These are phyloP conservation scores for Lycorma delicatula DNA, from an alignment of 1,140 invertebrate species.

Conservation along the genomic window DNA sequence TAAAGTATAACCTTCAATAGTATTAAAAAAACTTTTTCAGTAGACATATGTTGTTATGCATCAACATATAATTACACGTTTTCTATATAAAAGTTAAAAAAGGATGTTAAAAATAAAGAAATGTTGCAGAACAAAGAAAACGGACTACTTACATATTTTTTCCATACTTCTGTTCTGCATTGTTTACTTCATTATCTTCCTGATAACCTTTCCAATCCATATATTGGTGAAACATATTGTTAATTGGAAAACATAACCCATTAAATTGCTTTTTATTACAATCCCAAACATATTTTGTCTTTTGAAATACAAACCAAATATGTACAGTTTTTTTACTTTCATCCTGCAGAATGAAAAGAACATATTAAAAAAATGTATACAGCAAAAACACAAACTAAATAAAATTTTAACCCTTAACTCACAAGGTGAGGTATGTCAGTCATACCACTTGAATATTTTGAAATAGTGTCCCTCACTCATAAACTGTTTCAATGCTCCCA, in stretches of 20 bases:
- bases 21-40: too few species aligned
- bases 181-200: slow-evolving; percentile 65
- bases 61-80: too few species aligned
- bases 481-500: neutral
- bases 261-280: slow-evolving; percentile 67
- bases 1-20: too few species aligned
- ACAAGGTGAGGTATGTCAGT: neutral
- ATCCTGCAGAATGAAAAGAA: slow-evolving; percentile 35
- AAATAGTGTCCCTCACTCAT: neutral
- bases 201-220: slow-evolving; percentile 79
- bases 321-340: slow-evolving; percentile 24
- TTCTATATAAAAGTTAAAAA: too few species aligned
- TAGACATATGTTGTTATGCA: too few species aligned
- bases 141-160: slow-evolving; percentile 68
- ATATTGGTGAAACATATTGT: slow-evolving; percentile 63
- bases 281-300: slow-evolving; percentile 91
- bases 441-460: neutral
- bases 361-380: neutral
- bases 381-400: neutral
- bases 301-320: slow-evolving; percentile 90
- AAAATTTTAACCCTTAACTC: neutral
- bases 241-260: slow-evolving; percentile 72
- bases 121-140: too few species aligned
- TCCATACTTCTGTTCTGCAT: slow-evolving; percentile 74
- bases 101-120: too few species aligned